Percentiles rank a stretch among this genome's conserved stretches.
Evolutionary conservation across 2,888 invertebrate genomes (phyloP).

Genomic region (Nudaria mundana): DNA sequence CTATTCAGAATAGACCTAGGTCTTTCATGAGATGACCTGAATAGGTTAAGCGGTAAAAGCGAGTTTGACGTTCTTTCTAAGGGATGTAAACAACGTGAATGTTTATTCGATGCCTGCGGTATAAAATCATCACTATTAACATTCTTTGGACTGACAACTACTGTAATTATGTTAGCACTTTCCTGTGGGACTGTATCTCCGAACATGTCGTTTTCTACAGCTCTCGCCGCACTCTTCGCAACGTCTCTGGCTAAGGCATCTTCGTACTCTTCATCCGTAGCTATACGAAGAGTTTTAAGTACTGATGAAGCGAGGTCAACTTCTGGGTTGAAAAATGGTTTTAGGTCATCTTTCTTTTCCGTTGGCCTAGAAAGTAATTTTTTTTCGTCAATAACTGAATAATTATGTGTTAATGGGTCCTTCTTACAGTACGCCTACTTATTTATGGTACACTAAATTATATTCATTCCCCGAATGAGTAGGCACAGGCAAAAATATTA

Average conservation of each 20-base stretch:
- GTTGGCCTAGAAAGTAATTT: conserved; percentile 29
- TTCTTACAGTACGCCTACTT: too few relatives aligned
- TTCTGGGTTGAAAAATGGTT: conserved; percentile 67
- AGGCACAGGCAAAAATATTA: too few relatives aligned
- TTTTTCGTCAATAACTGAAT: background rate
- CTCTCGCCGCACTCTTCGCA: conserved; percentile 37
- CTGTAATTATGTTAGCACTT: conserved; percentile 49
- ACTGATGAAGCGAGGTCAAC: conserved; percentile 68
- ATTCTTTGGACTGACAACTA: conserved; percentile 48
- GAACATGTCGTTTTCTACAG: conserved; percentile 23
- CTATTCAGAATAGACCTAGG: conserved; percentile 26
- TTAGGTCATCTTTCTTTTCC: conserved; percentile 46
- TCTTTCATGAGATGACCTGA: conserved; percentile 32
- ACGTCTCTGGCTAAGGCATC: conserved; percentile 67
- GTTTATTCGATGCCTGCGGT: conserved; percentile 54
- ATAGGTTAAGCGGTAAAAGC: conserved; percentile 34
- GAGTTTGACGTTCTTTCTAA: conserved; percentile 22
- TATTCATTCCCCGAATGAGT: too few relatives aligned
- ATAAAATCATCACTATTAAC: conserved; percentile 34
- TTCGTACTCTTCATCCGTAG: conserved; percentile 65
- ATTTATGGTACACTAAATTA: too few relatives aligned
- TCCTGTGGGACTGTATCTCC: conserved; percentile 40
- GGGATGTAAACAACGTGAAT: conserved; percentile 46
- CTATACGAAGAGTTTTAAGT: conserved; percentile 62
- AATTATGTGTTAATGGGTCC: too few relatives aligned